Evolutionary conservation across 2,113 vertebrate species (phyloP), one percentile per base, ranked within the genome.

Genomic region (Aviceda subcristata): DNA sequence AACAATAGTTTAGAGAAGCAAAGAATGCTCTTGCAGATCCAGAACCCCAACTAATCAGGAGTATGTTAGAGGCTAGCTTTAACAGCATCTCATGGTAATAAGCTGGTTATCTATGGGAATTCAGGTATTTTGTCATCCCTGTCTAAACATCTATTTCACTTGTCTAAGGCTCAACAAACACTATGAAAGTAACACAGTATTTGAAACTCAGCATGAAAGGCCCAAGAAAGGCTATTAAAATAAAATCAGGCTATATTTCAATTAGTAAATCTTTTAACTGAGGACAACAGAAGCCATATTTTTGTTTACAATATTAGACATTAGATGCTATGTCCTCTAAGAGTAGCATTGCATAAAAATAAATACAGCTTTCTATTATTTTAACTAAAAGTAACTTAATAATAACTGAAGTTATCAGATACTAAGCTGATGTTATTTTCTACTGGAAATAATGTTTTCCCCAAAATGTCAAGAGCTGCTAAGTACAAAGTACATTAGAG

Each of bases 41-140:
- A 91, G 67, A 73, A 83, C 22, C 9, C 39, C 45, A 72, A 22
- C 9, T 21, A 51, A 64, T 1, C 0, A 0, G 30, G 7, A 68
- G 20, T 17, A 43, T 32, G 19, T 17, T 5, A 60, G 30, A 90
- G 48, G 21, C 34, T 30, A n/a, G 29, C 51, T 81, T 60, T 68
- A 63, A 82, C 27, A 32, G n/a, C 41, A 60, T 16, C 24, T 34
- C 59, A 17, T 2, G 1, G 16, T 18, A 41, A 8, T 26, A 60
- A 79, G 2, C 2, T n/a, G 4, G 20, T 63, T 90, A 68, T 43
- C 46, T 29, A 36, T 19, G 12, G 71, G 57, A 96, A 92, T 50
- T 41, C 2, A 11, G 56, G 9, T 71, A 91, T 82, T 92, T 85
- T 24, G 3, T 36, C 69, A 90, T 38, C 50, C 39, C 45, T 73